These are phyloP conservation scores for Hyperoplus lanceolatus DNA, from an alignment of 2,797 vertebrate species.

Conservation along the genomic window DNA sequence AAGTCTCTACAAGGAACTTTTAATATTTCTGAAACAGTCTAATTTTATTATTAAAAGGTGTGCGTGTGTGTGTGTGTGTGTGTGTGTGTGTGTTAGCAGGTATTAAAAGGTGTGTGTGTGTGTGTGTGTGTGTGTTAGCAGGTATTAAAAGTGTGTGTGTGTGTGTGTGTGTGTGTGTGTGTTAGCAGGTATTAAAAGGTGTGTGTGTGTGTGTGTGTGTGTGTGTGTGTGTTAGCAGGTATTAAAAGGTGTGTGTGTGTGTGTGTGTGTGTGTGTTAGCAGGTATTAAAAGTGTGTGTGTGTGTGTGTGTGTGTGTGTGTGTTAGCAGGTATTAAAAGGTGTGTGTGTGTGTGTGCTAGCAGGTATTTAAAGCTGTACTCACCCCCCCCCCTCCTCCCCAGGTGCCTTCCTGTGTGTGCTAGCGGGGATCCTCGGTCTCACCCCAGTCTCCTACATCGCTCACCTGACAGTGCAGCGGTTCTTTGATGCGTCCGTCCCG, in stretches of 20 bases:
- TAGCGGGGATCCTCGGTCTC: slow-evolving; percentile 66
- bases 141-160: slow-evolving; percentile 37
- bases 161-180: slow-evolving; percentile 27
- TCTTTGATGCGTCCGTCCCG: slow-evolving; percentile 73
- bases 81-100: slow-evolving; percentile 10
- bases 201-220: too few species aligned
- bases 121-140: slow-evolving; percentile 52
- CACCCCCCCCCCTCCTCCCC: too few species aligned
- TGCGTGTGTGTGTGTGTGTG: too few species aligned
- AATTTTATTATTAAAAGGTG: slow-evolving; percentile 9
- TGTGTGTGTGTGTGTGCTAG: slow-evolving; percentile 50
- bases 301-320: slow-evolving; percentile 22
- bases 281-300: too few species aligned
- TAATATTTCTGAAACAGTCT: too few species aligned
- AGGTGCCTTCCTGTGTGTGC: slow-evolving; percentile 49
- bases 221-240: too few species aligned
- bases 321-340: slow-evolving; percentile 53
- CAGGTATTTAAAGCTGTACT: slow-evolving; percentile 40
- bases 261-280: too few species aligned
- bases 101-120: slow-evolving; percentile 17
- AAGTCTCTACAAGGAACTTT: too few species aligned
- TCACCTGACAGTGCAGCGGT: slow-evolving; percentile 68
- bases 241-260: too few species aligned
- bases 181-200: slow-evolving; percentile 43
- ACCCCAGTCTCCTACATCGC: slow-evolving; percentile 77